A percentile compares a stretch with the other conserved stretches of the same genome.
These are phyloP conservation scores for Paraescarpia echinospica DNA, from an alignment of 1,140 invertebrate species.

Conservation along the genomic window DNA sequence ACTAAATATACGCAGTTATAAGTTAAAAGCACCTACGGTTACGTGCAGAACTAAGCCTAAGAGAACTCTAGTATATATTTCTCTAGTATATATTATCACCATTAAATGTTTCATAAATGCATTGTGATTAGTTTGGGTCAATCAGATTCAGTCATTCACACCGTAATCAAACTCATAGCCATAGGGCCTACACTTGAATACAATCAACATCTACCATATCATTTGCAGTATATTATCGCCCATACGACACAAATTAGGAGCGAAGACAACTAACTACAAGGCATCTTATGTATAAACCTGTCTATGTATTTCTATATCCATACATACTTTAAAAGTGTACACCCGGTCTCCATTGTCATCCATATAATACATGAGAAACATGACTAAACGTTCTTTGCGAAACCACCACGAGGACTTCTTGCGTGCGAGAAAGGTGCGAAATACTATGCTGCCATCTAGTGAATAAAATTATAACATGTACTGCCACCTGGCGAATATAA, in stretches of 20 bases:
- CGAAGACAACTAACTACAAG: neutral
- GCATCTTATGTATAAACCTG: conserved; percentile 4
- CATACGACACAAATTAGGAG: neutral
- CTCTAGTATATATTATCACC: too few relatives aligned
- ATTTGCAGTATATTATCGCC: neutral
- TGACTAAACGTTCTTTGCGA: conserved; percentile 29
- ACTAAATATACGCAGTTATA: too few relatives aligned
- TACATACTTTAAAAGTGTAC: conserved; percentile 60
- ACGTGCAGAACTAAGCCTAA: too few relatives aligned
- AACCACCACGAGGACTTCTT: neutral
- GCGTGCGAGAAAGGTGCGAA: too few relatives aligned
- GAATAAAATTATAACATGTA: neutral
- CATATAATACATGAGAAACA: conserved; percentile 63
- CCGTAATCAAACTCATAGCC: too few relatives aligned
- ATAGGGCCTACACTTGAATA: too few relatives aligned
- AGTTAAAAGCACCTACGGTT: too few relatives aligned
- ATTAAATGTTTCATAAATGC: too few relatives aligned
- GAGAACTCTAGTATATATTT: too few relatives aligned
- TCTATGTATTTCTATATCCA: neutral
- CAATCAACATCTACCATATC: too few relatives aligned
- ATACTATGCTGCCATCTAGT: neutral
- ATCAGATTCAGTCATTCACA: too few relatives aligned
- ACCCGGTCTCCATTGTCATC: conserved; percentile 59
- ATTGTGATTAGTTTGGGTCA: too few relatives aligned
- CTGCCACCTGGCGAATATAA: neutral